A percentile compares a stretch with the other conserved stretches of the same genome.
phyloP scores from a whole-genome alignment of 1,140 invertebrate genomes.

The Apis cerana region DNA sequence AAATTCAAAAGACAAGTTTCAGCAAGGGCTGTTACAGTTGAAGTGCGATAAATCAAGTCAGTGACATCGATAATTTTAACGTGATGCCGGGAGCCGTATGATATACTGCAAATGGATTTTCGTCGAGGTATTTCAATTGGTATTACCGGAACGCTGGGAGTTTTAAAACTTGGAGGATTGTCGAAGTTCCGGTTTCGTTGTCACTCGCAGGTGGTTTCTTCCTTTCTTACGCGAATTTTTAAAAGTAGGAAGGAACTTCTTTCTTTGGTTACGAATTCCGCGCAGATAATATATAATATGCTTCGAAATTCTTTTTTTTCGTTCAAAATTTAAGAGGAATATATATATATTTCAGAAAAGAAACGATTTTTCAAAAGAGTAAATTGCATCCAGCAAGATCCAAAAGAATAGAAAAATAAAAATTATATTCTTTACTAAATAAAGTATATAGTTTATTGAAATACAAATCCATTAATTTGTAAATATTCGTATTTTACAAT shows the following conservation, averaged over 20 bases:
- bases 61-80: conserved; percentile 34
- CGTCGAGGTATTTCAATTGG: conserved; percentile 17
- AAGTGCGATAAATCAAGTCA: conserved; percentile 14
- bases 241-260: not conserved
- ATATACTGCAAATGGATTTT: conserved; percentile 50
- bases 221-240: not conserved
- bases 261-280: not conserved
- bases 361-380: too few relatives aligned
- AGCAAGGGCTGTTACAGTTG: not conserved
- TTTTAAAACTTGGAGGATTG: conserved; percentile 17
- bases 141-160: conserved; percentile 1
- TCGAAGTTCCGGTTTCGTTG: conserved; percentile 13
- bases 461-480: too few relatives aligned
- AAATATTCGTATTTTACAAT: too few relatives aligned
- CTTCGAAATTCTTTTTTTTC: not conserved
- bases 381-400: too few relatives aligned
- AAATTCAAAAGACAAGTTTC: too few relatives aligned
- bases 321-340: too few relatives aligned
- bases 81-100: conserved; percentile 18
- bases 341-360: too few relatives aligned
- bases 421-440: too few relatives aligned
- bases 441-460: too few relatives aligned
- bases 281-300: too few relatives aligned
- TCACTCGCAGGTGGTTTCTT: conserved; percentile 21
- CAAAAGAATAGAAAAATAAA: too few relatives aligned